phyloP scores from a whole-genome alignment of 2,888 invertebrate species.

The Tortricodes alternella region DNA sequence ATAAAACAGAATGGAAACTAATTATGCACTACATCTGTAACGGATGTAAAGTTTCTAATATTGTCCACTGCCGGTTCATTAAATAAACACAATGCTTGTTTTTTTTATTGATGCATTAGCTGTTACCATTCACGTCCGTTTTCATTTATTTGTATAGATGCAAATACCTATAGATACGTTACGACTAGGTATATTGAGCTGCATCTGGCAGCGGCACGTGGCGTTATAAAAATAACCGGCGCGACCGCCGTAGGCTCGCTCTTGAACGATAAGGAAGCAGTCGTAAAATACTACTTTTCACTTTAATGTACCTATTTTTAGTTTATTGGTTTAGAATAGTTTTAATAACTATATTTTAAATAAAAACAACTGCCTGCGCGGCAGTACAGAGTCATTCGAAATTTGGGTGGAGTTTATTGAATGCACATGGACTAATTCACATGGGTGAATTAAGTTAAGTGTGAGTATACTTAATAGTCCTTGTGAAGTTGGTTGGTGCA shows the following conservation, averaged over 20 bases:
- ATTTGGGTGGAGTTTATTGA: neutral
- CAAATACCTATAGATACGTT: neutral
- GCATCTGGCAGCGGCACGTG: constrained; percentile 23
- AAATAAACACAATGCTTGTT: constrained; percentile 3
- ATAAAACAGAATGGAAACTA: too few species aligned
- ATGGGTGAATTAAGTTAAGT: too few species aligned
- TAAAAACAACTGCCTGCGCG: too few species aligned
- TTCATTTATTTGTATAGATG: neutral
- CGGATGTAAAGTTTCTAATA: neutral
- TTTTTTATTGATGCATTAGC: constrained; percentile 16
- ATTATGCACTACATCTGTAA: too few species aligned
- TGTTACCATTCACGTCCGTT: constrained; percentile 2
- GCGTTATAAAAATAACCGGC: constrained; percentile 27
- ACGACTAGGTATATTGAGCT: neutral
- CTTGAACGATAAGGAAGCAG: constrained; percentile 30
- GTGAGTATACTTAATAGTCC: too few species aligned
- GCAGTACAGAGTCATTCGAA: neutral
- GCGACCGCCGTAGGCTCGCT: constrained; percentile 15
- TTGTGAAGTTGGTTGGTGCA: too few species aligned
- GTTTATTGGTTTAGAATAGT: neutral
- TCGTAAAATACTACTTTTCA: neutral
- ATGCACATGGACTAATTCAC: too few species aligned
- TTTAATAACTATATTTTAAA: too few species aligned
- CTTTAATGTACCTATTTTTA: neutral
- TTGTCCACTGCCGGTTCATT: neutral